A percentile compares a stretch with the other conserved stretches of the same genome.
phyloP scores from a whole-genome alignment of 2,797 vertebrate genomes.

The Synanceia verrucosa region DNA sequence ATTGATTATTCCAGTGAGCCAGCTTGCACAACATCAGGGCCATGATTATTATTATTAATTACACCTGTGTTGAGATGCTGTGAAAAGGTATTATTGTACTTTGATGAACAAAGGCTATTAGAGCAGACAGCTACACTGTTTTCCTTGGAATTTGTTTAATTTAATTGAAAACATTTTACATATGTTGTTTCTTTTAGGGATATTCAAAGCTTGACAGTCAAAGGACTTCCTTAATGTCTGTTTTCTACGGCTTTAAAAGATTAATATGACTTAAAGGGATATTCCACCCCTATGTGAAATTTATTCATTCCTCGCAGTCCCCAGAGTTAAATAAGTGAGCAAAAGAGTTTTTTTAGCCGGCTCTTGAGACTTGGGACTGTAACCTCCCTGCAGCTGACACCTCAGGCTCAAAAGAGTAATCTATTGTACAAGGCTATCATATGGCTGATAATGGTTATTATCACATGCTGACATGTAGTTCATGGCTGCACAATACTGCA shows the following conservation, averaged over 20 bases:
- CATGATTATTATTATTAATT: too few relatives aligned
- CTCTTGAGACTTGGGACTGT: background rate
- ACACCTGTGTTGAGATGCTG: too few relatives aligned
- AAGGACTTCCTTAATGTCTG: background rate
- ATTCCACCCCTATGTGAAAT: too few relatives aligned
- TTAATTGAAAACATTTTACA: background rate
- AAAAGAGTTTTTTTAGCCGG: too few relatives aligned
- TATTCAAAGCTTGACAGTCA: background rate
- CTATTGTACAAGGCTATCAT: slow-evolving; percentile 6
- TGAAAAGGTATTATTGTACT: background rate
- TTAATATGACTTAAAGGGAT: background rate
- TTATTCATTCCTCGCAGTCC: too few relatives aligned
- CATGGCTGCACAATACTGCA: background rate
- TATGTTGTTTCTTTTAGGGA: background rate
- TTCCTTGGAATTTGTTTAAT: background rate
- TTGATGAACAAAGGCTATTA: background rate
- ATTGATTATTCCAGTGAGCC: too few relatives aligned
- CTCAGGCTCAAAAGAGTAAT: background rate
- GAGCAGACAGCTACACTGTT: background rate
- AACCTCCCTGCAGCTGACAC: background rate
- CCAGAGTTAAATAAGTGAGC: too few relatives aligned
- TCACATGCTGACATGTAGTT: background rate
- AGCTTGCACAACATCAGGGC: too few relatives aligned
- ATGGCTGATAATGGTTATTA: slow-evolving; percentile 13
- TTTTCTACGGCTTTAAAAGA: background rate